phyloP scores from a whole-genome alignment of 2,113 vertebrate genomes.

The Steatornis caripensis region DNA sequence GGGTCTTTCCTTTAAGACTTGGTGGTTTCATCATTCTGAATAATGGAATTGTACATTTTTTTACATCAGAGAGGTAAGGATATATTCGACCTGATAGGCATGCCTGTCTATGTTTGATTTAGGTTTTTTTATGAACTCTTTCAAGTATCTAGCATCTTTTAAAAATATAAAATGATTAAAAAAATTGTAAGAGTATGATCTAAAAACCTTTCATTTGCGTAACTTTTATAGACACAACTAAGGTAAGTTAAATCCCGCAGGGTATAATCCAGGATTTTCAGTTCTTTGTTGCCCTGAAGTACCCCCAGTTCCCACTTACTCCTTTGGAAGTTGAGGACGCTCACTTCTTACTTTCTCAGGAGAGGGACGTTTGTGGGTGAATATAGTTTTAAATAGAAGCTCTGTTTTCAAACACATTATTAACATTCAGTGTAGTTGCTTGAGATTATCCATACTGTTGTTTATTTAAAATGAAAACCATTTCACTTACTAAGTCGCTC shows the following conservation, averaged over 20 bases:
- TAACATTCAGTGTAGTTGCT: background rate
- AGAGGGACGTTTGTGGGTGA: background rate
- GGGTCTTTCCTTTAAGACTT: background rate
- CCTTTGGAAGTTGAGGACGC: background rate
- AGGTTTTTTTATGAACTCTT: background rate
- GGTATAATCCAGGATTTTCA: background rate
- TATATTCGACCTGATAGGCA: background rate
- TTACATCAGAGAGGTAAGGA: background rate
- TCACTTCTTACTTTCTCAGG: background rate
- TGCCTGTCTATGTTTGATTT: background rate
- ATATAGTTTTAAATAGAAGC: background rate
- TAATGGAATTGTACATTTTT: background rate
- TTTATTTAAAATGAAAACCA: background rate
- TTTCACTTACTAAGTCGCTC: background rate
- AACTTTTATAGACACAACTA: background rate
- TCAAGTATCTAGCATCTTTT: background rate
- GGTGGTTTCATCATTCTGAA: background rate
- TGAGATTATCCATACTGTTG: background rate
- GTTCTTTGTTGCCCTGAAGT: background rate
- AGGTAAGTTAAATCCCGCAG: background rate
- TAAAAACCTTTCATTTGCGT: background rate
- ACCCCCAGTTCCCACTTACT: background rate
- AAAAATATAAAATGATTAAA: background rate
- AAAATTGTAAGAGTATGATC: no score
- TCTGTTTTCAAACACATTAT: background rate